Evolutionary conservation across 2,113 vertebrate genomes (phyloP).

Genomic region (Tragulus kanchil): DNA sequence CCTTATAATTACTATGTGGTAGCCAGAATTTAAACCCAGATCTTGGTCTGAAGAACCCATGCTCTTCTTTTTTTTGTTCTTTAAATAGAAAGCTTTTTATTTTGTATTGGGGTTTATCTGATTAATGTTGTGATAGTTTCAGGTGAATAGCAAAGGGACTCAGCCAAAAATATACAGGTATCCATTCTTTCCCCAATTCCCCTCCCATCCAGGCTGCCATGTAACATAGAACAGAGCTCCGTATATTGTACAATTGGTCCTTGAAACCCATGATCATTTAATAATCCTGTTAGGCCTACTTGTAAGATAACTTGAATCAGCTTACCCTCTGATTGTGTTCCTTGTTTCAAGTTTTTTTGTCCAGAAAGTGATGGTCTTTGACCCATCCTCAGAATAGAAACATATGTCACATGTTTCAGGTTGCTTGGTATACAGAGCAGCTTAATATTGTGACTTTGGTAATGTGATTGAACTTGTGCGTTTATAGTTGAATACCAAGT

Average conservation of each 20-base stretch:
- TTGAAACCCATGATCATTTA: background rate
- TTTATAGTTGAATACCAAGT: background rate
- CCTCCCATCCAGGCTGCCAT: background rate
- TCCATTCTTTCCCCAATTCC: background rate
- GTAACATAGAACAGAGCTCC: background rate
- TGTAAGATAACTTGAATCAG: background rate
- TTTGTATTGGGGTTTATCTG: background rate
- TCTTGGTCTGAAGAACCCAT: background rate
- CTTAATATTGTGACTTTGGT: slow-evolving; percentile 31
- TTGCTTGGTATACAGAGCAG: background rate
- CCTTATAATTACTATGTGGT: background rate
- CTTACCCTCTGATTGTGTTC: background rate
- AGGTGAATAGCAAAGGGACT: background rate
- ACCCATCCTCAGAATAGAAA: background rate
- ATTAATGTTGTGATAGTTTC: background rate
- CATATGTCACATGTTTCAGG: background rate
- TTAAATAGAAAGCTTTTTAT: background rate
- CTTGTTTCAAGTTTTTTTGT: background rate
- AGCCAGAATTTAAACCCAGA: background rate
- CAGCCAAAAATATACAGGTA: background rate
- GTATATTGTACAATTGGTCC: background rate
- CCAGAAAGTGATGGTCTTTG: background rate
- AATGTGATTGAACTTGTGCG: background rate
- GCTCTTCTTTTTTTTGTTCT: background rate
- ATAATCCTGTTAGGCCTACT: background rate